Conservation (phyloP, 2,888 invertebrate genomes). For the Diplolepis rosae region DNA sequence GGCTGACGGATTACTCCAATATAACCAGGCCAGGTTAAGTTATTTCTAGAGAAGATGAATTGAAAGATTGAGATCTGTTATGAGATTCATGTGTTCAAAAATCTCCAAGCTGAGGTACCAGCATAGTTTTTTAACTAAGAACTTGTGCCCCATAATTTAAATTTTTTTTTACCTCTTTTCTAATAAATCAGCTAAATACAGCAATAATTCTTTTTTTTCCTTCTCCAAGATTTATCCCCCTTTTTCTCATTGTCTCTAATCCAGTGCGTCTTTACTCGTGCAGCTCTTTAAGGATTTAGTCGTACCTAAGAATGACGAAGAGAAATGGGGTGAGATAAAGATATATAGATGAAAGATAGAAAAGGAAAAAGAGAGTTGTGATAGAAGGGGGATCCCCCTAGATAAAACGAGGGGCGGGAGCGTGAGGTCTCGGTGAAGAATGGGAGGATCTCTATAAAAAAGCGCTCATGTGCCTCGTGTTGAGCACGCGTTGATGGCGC, state of each 20-base stretch:
- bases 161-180: conserved; percentile 24
- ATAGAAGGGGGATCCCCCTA: conserved; percentile 10
- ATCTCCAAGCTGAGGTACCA: too few species aligned
- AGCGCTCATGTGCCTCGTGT: conserved; percentile 57
- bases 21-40: too few species aligned
- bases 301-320: neutral
- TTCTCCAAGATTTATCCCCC: conserved; percentile 9
- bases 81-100: too few species aligned
- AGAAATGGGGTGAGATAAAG: conserved; percentile 35
- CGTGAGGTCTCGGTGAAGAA: conserved; percentile 20
- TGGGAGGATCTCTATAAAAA: conserved; percentile 40
- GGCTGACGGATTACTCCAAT: too few species aligned
- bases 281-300: conserved; percentile 7
- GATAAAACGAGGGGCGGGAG: conserved; percentile 54
- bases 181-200: conserved; percentile 1
- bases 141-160: conserved; percentile 15
- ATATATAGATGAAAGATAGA: conserved; percentile 33
- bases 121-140: neutral
- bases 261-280: conserved; percentile 32
- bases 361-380: conserved; percentile 38
- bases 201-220: neutral
- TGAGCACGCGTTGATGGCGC: conserved; percentile 60
- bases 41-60: too few species aligned
- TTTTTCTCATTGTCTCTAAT: conserved; percentile 28
- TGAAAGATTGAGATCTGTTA: too few species aligned